phyloP scores from a whole-genome alignment of 2,888 invertebrate species.

The Campoletis raptor region DNA sequence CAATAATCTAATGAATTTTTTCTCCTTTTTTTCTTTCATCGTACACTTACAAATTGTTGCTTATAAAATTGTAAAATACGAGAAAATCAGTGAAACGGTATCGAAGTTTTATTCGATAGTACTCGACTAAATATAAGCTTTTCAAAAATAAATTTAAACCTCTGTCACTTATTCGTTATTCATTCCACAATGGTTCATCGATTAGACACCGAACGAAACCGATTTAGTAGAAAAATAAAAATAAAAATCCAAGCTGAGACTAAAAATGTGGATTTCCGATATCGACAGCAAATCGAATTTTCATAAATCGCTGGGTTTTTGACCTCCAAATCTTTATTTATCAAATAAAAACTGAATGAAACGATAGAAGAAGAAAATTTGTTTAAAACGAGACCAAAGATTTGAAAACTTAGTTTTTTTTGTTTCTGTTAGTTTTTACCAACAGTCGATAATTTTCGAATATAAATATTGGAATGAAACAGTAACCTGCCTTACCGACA shows the following conservation, averaged over 20 bases:
- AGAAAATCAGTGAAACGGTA: neutral
- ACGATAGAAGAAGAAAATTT: too few relatives aligned
- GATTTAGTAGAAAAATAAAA: too few relatives aligned
- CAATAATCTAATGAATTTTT: neutral
- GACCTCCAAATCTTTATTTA: too few relatives aligned
- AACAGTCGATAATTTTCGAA: neutral
- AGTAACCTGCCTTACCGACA: neutral
- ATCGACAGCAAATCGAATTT: too few relatives aligned
- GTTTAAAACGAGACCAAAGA: too few relatives aligned
- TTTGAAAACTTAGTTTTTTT: neutral
- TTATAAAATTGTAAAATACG: neutral
- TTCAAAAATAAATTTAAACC: neutral
- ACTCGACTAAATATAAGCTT: neutral
- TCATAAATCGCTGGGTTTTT: too few relatives aligned
- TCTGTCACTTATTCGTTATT: neutral
- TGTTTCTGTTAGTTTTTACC: neutral
- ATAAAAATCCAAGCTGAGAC: too few relatives aligned
- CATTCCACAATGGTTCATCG: neutral
- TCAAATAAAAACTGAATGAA: too few relatives aligned
- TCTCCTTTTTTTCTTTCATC: neutral
- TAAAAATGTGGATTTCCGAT: too few relatives aligned
- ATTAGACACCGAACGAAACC: too few relatives aligned
- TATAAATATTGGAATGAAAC: neutral
- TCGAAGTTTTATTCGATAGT: constrained; percentile 19
- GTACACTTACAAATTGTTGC: constrained; percentile 4